phyloP scores from a whole-genome alignment of 2,797 vertebrate species.

The Rhinatrema bivittatum region DNA sequence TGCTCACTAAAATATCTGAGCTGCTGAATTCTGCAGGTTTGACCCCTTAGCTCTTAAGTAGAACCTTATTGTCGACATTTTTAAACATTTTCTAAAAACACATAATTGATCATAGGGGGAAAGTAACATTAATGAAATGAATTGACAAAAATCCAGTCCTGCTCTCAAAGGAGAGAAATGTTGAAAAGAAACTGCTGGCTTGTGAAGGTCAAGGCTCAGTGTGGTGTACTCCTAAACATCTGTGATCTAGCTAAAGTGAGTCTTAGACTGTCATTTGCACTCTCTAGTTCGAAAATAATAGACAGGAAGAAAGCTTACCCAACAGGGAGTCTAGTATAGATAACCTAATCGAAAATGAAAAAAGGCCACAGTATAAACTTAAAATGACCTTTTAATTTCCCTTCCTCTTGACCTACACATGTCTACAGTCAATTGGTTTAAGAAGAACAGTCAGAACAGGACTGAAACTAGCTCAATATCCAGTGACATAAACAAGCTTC shows the following conservation, averaged over 20 bases:
- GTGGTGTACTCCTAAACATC: slow-evolving; percentile 66
- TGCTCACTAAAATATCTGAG: too few species aligned
- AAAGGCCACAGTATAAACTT: slow-evolving; percentile 55
- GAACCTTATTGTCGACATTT: background rate
- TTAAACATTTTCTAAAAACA: slow-evolving; percentile 12
- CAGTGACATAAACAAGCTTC: too few species aligned
- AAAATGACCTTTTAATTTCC: slow-evolving; percentile 58
- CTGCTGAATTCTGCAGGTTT: too few species aligned
- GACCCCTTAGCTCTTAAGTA: too few species aligned
- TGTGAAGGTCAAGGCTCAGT: slow-evolving; percentile 61
- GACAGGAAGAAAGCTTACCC: slow-evolving; percentile 47
- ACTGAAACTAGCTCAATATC: slow-evolving; percentile 49
- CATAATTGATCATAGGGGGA: slow-evolving; percentile 37
- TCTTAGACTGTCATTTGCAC: slow-evolving; percentile 50
- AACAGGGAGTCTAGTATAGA: slow-evolving; percentile 53
- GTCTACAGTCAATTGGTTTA: slow-evolving; percentile 38
- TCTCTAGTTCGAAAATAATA: slow-evolving; percentile 56
- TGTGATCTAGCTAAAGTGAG: slow-evolving; percentile 56
- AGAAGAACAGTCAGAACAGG: slow-evolving; percentile 23
- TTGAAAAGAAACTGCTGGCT: slow-evolving; percentile 50
- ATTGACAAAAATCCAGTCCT: slow-evolving; percentile 53
- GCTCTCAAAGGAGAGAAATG: slow-evolving; percentile 54
- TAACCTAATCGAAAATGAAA: slow-evolving; percentile 56
- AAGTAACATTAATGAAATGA: slow-evolving; percentile 50
- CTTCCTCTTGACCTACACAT: slow-evolving; percentile 52